Base-by-base conservation (phyloP, 2,113 vertebrate genomes). In the Mixornis gularis region DNA sequence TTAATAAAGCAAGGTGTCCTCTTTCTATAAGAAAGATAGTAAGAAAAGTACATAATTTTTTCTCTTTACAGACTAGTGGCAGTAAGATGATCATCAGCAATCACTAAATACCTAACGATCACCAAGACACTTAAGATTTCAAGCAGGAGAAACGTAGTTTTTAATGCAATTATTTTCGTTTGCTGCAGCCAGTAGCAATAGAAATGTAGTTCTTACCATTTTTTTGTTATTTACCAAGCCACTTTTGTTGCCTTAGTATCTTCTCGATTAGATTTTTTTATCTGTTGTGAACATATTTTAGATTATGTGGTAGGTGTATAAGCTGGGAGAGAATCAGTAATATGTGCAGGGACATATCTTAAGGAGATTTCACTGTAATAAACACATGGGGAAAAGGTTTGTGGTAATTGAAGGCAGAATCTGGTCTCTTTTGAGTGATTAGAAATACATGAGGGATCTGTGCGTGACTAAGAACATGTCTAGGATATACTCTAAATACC, bases 241-340 rank as follows among this genome's bases (percentile, higher is more conserved):
- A 21, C 55, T 51, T 78, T 78, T 74, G 48, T 76, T 95, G 53
- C 25, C 8, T 56, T 79, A 84, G 25, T 38, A 32, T 80, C 55
- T 53, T 93, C 72, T 90, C 59, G 52, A 79, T 92, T 77, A 82
- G 65, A 55, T 26, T 49, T 94, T 93, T 92, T 92, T 10, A 72
- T 82, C 44, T 95, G 22, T 84, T 92, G 27, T 87, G 46, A 80
- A 87, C 26, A 34, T 76, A 83, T 90, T 91, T 93, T 71, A 70
- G 59, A 62, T 52, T 68, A 79, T 63, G 56, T 46, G 14, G 63
- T 40, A 49, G 51, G 46, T 64, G 30, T 24, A 60, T 58, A 32
- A 79, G 3, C 25, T 72, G 4, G 18, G 10, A 62, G 85, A 91
- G 32, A 63, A 77, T 56, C 38, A 18, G 71, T 93, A 64, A 59